These are phyloP conservation scores for Yponomeuta malinellus DNA, from an alignment of 2,888 invertebrate genomes.

Conservation along the genomic window DNA sequence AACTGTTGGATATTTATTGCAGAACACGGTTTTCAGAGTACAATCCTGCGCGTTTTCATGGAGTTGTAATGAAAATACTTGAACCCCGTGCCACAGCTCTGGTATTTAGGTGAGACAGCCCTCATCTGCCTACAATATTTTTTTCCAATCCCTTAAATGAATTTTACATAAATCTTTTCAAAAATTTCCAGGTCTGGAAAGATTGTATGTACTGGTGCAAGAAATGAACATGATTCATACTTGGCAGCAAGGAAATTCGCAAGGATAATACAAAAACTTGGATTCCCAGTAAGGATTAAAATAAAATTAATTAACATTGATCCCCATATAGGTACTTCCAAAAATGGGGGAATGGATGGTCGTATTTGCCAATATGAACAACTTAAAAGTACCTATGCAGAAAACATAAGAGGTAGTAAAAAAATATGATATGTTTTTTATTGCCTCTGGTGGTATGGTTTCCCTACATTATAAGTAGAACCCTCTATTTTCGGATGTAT, in stretches of 20 bases:
- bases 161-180: no score
- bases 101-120: constrained; percentile 67
- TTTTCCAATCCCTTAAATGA: no score
- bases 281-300: constrained; percentile 78
- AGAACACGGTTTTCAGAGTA: constrained; percentile 89
- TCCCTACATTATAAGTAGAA: no score
- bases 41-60: constrained; percentile 87
- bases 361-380: no score
- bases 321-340: background rate
- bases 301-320: background rate
- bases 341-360: background rate
- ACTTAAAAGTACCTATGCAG: no score
- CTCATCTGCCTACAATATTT: background rate
- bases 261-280: constrained; percentile 87
- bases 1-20: constrained; percentile 84
- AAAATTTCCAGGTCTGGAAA: constrained; percentile 81
- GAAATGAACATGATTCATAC: constrained; percentile 85
- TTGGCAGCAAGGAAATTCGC: constrained; percentile 88
- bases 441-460: no score
- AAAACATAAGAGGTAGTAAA: no score
- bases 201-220: constrained; percentile 87
- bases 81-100: constrained; percentile 85
- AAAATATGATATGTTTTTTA: no score
- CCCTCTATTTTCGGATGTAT: background rate
- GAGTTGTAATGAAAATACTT: constrained; percentile 88